These are phyloP conservation scores for Muraenolepis orangiensis DNA, from an alignment of 2,797 vertebrate species.

Conservation along the genomic window DNA sequence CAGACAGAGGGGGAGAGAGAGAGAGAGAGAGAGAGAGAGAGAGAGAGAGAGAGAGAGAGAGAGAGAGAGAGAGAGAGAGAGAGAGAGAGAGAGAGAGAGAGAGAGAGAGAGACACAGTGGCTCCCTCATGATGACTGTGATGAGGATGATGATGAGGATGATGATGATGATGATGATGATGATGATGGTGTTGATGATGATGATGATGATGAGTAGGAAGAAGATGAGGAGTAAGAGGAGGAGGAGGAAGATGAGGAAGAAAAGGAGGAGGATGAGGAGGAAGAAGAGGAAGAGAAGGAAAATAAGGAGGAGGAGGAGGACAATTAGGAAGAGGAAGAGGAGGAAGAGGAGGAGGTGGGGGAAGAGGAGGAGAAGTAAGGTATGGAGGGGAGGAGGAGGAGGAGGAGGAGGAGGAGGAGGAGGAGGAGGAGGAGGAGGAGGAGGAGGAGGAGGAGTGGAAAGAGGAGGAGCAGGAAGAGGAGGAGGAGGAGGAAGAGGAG, in stretches of 20 bases:
- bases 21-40: neutral
- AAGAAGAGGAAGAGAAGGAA: conserved; percentile 58
- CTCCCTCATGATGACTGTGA: neutral
- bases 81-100: neutral
- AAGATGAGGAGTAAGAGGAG: neutral
- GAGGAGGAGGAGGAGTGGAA: neutral
- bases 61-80: neutral
- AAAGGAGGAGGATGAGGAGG: no score
- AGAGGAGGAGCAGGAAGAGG: no score
- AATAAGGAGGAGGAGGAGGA: neutral
- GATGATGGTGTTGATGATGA: no score
- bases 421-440: conserved; percentile 56
- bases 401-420: no score
- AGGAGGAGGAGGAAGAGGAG: no score
- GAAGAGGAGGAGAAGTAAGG: neutral
- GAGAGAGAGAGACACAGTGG: neutral
- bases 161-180: neutral
- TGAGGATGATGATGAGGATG: neutral
- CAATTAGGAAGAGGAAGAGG: neutral
- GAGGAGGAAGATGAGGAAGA: no score
- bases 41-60: neutral
- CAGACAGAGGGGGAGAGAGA: neutral
- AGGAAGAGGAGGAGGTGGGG: neutral
- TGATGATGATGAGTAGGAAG: neutral
- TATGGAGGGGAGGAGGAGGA: no score